Evolutionary conservation across 2,797 vertebrate genomes (phyloP).

Genomic region (Leptodactylus fallax): DNA sequence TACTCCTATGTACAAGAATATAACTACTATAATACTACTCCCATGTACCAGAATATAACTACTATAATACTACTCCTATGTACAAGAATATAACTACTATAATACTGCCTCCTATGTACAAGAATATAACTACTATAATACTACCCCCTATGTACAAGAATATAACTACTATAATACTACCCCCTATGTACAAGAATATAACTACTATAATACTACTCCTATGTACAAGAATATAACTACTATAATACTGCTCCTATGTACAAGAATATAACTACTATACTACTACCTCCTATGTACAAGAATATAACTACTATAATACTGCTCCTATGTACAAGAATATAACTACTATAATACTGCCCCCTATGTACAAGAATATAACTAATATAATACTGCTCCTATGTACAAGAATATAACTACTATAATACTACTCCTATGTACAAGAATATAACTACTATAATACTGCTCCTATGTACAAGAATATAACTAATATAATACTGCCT

Average conservation of each 20-base stretch:
- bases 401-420: slow-evolving; percentile 22
- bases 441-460: slow-evolving; percentile 19
- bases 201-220: neutral
- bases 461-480: slow-evolving; percentile 7
- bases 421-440: neutral
- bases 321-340: neutral
- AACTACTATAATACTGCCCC: slow-evolving; percentile 1
- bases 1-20: slow-evolving; percentile 5
- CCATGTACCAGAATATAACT: slow-evolving; percentile 1
- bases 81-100: slow-evolving; percentile 17
- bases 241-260: neutral
- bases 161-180: too few relatives aligned
- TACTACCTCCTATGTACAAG: too few relatives aligned
- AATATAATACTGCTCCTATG: slow-evolving; percentile 2
- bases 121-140: slow-evolving; percentile 13
- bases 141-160: too few relatives aligned
- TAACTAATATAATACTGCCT: slow-evolving; percentile 9
- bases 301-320: neutral
- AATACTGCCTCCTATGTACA: neutral
- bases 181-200: too few relatives aligned
- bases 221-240: slow-evolving; percentile 2
- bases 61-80: slow-evolving; percentile 14
- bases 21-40: slow-evolving; percentile 14
- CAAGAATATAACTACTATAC: neutral
- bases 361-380: too few relatives aligned